phyloP scores from a whole-genome alignment of 2,888 invertebrate species.

The Acleris sparsana region DNA sequence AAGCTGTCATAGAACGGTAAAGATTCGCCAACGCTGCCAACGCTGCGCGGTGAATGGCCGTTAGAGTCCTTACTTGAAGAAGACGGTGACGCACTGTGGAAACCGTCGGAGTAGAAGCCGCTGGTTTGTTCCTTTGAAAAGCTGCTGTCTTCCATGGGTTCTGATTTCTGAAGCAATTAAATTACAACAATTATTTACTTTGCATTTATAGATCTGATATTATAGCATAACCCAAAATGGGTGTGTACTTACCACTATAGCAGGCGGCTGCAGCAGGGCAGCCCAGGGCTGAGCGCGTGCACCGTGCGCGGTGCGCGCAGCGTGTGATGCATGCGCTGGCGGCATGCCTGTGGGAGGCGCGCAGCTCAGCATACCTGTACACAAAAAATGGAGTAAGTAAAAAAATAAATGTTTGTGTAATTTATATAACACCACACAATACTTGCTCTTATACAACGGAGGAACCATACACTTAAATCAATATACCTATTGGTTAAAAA shows the following conservation, averaged over 20 bases:
- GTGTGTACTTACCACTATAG: conserved; percentile 63
- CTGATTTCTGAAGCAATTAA: conserved; percentile 81
- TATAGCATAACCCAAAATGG: not conserved
- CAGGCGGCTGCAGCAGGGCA: conserved; percentile 60
- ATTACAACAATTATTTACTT: conserved; percentile 20
- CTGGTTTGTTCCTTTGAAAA: conserved; percentile 84
- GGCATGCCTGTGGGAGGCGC: conserved; percentile 77
- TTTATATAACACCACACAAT: not conserved
- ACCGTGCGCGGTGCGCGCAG: conserved; percentile 55
- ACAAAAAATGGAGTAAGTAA: no score
- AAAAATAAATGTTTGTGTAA: not conserved
- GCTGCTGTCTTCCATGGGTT: conserved; percentile 74
- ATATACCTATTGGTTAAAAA: no score
- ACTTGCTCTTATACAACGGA: no score
- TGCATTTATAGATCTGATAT: not conserved
- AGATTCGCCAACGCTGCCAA: conserved; percentile 70
- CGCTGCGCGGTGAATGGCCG: conserved; percentile 77
- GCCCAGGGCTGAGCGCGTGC: conserved; percentile 67
- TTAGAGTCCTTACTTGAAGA: conserved; percentile 82
- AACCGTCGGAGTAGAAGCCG: conserved; percentile 84
- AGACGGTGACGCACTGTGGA: conserved; percentile 84
- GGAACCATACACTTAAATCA: no score
- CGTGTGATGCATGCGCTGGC: conserved; percentile 65
- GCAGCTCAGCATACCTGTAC: conserved; percentile 73
- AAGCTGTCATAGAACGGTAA: conserved; percentile 70